phyloP scores from a whole-genome alignment of 2,888 invertebrate genomes.

The Vesta saturnalis region DNA sequence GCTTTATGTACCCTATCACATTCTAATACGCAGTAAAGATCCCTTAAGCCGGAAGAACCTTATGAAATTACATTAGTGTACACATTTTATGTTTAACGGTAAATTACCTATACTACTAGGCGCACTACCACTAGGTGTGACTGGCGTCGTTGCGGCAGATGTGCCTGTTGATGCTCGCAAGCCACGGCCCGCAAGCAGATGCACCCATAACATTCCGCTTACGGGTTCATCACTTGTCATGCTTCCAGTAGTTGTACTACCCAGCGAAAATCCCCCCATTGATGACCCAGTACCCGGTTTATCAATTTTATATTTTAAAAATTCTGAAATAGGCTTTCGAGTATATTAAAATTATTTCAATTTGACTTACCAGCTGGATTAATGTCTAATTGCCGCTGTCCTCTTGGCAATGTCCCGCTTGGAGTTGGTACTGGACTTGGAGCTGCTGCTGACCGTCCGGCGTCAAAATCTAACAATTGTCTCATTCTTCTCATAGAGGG shows the following conservation, averaged over 20 bases:
- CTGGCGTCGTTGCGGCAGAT: constrained; percentile 77
- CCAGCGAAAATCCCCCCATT: constrained; percentile 32
- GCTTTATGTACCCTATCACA: constrained; percentile 97
- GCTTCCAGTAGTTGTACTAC: constrained; percentile 41
- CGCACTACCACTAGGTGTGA: constrained; percentile 68
- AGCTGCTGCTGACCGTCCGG: constrained; percentile 63
- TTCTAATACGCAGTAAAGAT: constrained; percentile 97
- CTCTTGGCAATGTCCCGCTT: constrained; percentile 78
- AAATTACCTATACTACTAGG: constrained; percentile 49
- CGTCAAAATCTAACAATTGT: constrained; percentile 79
- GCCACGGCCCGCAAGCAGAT: constrained; percentile 87
- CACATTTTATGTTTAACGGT: no score
- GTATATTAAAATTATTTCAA: neutral
- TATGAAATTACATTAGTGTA: no score
- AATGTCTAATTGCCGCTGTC: constrained; percentile 82
- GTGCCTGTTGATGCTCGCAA: constrained; percentile 77
- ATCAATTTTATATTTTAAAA: constrained; percentile 91
- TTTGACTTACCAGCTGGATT: constrained; percentile 82
- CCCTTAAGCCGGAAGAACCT: constrained; percentile 72
- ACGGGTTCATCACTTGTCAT: constrained; percentile 69
- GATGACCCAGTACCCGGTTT: constrained; percentile 67
- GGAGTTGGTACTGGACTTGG: constrained; percentile 82
- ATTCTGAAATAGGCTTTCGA: constrained; percentile 72
- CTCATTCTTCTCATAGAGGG: constrained; percentile 84
- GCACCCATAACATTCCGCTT: constrained; percentile 91